Percentiles rank a stretch among this genome's conserved stretches.
These are phyloP conservation scores for Leuctra nigra DNA, from an alignment of 2,888 invertebrate species.

Conservation along the genomic window DNA sequence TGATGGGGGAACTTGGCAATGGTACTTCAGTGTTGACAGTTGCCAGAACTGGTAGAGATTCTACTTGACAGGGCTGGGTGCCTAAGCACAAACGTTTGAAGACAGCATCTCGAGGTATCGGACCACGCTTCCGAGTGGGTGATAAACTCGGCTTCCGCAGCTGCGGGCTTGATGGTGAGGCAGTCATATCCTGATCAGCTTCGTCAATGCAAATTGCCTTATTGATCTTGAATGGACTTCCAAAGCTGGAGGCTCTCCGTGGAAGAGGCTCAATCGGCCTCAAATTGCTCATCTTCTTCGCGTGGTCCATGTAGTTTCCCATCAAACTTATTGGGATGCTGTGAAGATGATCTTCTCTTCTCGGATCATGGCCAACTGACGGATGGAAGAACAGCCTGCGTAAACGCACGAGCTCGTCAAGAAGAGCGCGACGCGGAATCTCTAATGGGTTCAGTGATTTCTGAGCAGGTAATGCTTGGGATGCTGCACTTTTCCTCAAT, in stretches of 20 bases:
- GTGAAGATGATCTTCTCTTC: conserved; percentile 66
- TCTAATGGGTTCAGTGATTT: conserved; percentile 72
- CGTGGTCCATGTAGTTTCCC: conserved; percentile 99
- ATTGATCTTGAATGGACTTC: conserved; percentile 99
- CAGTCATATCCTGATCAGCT: conserved; percentile 80
- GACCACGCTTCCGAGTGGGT: conserved; percentile 60
- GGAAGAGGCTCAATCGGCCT: conserved; percentile 95
- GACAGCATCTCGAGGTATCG: conserved; percentile 41
- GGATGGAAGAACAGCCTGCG: conserved; percentile 75
- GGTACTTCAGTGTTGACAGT: too few relatives aligned
- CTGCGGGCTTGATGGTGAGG: too few relatives aligned
- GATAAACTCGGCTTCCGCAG: too few relatives aligned
- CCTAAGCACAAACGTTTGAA: too few relatives aligned
- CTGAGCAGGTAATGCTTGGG: background rate
- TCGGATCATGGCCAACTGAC: background rate
- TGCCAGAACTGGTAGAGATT: too few relatives aligned
- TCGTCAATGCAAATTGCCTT: conserved; percentile 97
- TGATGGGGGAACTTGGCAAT: too few relatives aligned
- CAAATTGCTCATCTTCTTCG: conserved; percentile 88
- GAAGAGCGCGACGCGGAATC: conserved; percentile 78
- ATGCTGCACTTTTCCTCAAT: conserved; percentile 61
- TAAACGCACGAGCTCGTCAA: conserved; percentile 93
- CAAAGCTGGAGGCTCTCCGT: conserved; percentile 96
- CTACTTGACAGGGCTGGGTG: too few relatives aligned
- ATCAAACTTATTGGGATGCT: conserved; percentile 95